These are phyloP conservation scores for Auanema freiburgensis DNA, from an alignment of 2,888 invertebrate species.

Conservation along the genomic window DNA sequence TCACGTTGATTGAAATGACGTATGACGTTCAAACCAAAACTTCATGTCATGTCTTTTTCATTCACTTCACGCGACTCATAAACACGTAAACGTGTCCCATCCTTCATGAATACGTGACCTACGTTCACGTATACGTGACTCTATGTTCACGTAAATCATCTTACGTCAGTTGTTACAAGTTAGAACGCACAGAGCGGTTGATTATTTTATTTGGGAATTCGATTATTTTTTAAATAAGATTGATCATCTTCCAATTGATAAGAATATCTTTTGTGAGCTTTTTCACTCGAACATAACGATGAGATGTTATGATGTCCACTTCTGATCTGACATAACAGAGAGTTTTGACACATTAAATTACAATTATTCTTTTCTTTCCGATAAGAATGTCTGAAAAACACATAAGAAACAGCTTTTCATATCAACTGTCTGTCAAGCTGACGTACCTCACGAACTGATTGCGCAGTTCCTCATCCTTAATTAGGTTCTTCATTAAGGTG, in stretches of 20 bases:
- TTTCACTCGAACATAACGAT: conserved; percentile 37
- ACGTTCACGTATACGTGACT: too few relatives aligned
- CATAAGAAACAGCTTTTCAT: not conserved
- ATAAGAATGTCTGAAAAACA: conserved; percentile 20
- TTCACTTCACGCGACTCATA: too few relatives aligned
- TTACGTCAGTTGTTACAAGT: too few relatives aligned
- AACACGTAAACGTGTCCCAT: too few relatives aligned
- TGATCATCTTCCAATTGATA: conserved; percentile 10
- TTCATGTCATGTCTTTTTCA: too few relatives aligned
- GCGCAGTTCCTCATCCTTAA: conserved; percentile 24
- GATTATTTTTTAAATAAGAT: conserved; percentile 2
- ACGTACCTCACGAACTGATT: conserved; percentile 32
- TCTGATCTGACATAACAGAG: conserved; percentile 62
- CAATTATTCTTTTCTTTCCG: conserved; percentile 3
- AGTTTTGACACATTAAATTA: conserved; percentile 52
- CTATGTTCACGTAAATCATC: too few relatives aligned
- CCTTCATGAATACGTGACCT: too few relatives aligned
- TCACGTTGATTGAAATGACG: too few relatives aligned
- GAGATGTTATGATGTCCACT: conserved; percentile 57
- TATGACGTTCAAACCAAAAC: too few relatives aligned
- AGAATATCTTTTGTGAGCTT: conserved; percentile 2
- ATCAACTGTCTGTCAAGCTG: not conserved
- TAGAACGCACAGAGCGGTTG: too few relatives aligned
- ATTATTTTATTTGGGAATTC: conserved; percentile 3
- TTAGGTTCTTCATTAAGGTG: conserved; percentile 35